phyloP scores from a whole-genome alignment of 2,113 vertebrate species.

The human (Homo sapiens) region GRCh38 chrX:28890001-28890500 shows the following conservation, averaged over 20 bases:
- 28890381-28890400: neutral
- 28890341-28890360: neutral
- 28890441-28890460: slow-evolving; percentile 17
- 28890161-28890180: slow-evolving; percentile 31
- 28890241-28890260: neutral
- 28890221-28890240: neutral
- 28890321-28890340: neutral
- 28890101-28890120: slow-evolving; percentile 47
- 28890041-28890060: slow-evolving; percentile 57
- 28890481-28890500: neutral
- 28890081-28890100: slow-evolving; percentile 47
- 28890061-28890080: slow-evolving; percentile 48
- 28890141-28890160: slow-evolving; percentile 47
- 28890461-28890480: neutral
- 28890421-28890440: slow-evolving; percentile 44
- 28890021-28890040: slow-evolving; percentile 46
- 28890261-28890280: slow-evolving; percentile 28
- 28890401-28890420: slow-evolving; percentile 27
- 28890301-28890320: neutral
- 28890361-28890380: neutral
- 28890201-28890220: neutral
- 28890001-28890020: slow-evolving; percentile 38
- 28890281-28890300: slow-evolving; percentile 31
- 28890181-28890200: neutral
- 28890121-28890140: slow-evolving; percentile 53